Evolutionary conservation across 2,888 invertebrate species (phyloP).

Genomic region (Latrodectus hesperus): DNA sequence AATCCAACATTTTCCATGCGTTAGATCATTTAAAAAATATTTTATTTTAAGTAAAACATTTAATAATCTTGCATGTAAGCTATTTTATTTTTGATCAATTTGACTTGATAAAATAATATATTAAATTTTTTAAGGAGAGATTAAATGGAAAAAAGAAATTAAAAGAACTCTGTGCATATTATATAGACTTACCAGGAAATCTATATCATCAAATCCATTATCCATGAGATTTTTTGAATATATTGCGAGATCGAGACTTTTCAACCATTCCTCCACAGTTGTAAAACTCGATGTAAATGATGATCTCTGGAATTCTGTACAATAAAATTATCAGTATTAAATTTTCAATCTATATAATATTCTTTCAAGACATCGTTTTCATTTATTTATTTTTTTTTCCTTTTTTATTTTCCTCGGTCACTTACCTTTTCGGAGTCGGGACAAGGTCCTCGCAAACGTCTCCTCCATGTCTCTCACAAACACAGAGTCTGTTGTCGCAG

Average conservation of each 20-base stretch:
- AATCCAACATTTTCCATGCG: no score
- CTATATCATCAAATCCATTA: slow-evolving; percentile 92
- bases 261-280: slow-evolving; percentile 86
- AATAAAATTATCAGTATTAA: no score
- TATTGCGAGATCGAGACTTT: slow-evolving; percentile 85
- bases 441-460: slow-evolving; percentile 72
- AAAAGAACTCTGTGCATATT: background rate
- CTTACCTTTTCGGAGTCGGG: slow-evolving; percentile 63
- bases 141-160: background rate
- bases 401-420: no score
- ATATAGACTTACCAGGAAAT: slow-evolving; percentile 88
- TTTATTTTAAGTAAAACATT: no score
- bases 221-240: slow-evolving; percentile 88
- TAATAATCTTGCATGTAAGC: no score
- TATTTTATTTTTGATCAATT: no score
- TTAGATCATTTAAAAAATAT: no score
- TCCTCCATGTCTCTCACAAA: slow-evolving; percentile 74
- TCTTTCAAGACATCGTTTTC: no score
- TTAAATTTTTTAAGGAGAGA: background rate
- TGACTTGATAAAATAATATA: background rate
- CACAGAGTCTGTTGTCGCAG: slow-evolving; percentile 73
- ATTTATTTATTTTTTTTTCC: no score
- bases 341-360: no score
- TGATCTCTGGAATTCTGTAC: slow-evolving; percentile 57
- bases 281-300: slow-evolving; percentile 74